These are phyloP conservation scores for Eristalinus sepulchralis DNA, from an alignment of 2,888 invertebrate genomes.

Conservation along the genomic window DNA sequence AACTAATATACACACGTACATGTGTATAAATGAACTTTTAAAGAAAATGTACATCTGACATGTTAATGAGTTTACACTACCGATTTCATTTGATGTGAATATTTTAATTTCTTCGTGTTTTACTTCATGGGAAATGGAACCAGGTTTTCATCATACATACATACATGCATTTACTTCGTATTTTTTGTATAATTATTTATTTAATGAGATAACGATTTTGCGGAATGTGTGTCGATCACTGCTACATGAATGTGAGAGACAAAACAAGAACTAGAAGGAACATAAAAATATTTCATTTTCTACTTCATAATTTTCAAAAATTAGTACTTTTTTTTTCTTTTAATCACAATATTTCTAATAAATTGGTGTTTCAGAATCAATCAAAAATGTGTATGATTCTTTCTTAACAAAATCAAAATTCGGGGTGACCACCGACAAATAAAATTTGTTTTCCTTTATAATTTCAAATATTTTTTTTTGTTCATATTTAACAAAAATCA, in stretches of 20 bases:
- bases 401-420: background rate
- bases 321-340: background rate
- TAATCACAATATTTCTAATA: slow-evolving; percentile 43
- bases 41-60: slow-evolving; percentile 43
- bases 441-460: background rate
- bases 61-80: slow-evolving; percentile 30
- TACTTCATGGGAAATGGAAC: background rate
- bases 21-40: background rate
- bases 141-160: background rate
- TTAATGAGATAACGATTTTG: slow-evolving; percentile 47
- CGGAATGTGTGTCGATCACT: slow-evolving; percentile 64
- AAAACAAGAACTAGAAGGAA: slow-evolving; percentile 2
- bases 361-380: slow-evolving; percentile 28
- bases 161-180: slow-evolving; percentile 12
- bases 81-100: background rate
- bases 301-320: background rate
- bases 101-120: background rate
- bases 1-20: background rate
- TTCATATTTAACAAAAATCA: background rate
- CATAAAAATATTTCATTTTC: slow-evolving; percentile 11
- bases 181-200: slow-evolving; percentile 23
- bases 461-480: background rate
- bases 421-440: background rate
- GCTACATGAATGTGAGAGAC: slow-evolving; percentile 27
- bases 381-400: background rate